Evolutionary conservation across 2,113 vertebrate genomes (phyloP).

Genomic region (Carollia perspicillata): DNA sequence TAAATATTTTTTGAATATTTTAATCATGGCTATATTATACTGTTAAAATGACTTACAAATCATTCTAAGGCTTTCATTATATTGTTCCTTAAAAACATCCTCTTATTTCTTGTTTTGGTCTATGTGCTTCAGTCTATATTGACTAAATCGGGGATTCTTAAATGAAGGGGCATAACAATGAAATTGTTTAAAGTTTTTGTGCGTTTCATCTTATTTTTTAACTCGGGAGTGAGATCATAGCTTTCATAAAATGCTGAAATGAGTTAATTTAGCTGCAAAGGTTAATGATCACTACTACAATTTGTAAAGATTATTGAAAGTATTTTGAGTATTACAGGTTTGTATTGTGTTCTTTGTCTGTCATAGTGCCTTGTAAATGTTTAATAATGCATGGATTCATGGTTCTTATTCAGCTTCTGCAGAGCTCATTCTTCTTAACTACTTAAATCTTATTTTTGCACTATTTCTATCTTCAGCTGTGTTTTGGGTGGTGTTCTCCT

Average conservation of each 20-base stretch:
- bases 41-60: conserved; percentile 36
- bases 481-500: neutral
- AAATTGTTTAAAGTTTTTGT: neutral
- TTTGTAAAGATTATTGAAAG: neutral
- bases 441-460: neutral
- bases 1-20: conserved; percentile 13
- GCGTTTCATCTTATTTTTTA: neutral
- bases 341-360: neutral
- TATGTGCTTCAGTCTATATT: neutral
- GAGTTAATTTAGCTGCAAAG: neutral
- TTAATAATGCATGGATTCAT: neutral
- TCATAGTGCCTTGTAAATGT: neutral
- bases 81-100: neutral
- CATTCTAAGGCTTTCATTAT: conserved; percentile 18
- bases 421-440: neutral
- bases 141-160: neutral
- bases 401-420: neutral
- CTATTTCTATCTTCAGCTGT: neutral
- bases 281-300: neutral
- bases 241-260: neutral
- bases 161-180: neutral
- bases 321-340: neutral
- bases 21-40: conserved; percentile 2
- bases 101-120: conserved; percentile 22
- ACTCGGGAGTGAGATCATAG: neutral